A percentile compares a stretch with the other conserved stretches of the same genome.
These are phyloP conservation scores for Capromys pilorides DNA, from an alignment of 2,797 vertebrate genomes.

Conservation along the genomic window DNA sequence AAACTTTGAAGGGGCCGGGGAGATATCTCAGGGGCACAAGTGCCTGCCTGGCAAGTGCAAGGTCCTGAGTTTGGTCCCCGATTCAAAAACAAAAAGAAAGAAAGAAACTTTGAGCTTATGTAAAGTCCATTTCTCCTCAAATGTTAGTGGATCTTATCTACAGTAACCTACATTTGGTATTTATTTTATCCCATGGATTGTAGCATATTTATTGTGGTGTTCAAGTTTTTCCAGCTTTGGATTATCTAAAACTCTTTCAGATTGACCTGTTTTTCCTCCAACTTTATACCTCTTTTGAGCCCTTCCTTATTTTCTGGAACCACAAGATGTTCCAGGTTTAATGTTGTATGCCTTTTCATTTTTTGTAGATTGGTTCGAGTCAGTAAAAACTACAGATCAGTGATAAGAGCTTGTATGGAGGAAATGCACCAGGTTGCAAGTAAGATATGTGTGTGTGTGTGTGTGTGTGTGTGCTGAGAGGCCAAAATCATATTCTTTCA, in stretches of 20 bases:
- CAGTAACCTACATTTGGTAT: background rate
- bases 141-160: background rate
- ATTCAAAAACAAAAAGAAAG: no score
- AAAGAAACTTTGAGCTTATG: background rate
- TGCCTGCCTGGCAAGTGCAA: no score
- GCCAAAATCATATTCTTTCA: background rate
- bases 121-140: background rate
- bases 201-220: background rate
- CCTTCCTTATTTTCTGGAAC: background rate
- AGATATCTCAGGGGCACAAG: no score
- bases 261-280: background rate
- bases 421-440: conserved; percentile 94
- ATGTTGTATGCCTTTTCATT: conserved; percentile 31
- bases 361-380: conserved; percentile 93
- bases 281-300: background rate
- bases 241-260: background rate
- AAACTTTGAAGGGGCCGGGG: background rate
- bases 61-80: no score
- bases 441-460: conserved; percentile 74
- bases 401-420: conserved; percentile 96
- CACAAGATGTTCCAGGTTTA: background rate
- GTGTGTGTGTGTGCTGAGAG: background rate
- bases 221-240: background rate
- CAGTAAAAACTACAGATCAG: conserved; percentile 97
- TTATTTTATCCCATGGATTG: background rate